phyloP scores from a whole-genome alignment of 1,140 invertebrate species.

The Trypoxylus dichotomus region DNA sequence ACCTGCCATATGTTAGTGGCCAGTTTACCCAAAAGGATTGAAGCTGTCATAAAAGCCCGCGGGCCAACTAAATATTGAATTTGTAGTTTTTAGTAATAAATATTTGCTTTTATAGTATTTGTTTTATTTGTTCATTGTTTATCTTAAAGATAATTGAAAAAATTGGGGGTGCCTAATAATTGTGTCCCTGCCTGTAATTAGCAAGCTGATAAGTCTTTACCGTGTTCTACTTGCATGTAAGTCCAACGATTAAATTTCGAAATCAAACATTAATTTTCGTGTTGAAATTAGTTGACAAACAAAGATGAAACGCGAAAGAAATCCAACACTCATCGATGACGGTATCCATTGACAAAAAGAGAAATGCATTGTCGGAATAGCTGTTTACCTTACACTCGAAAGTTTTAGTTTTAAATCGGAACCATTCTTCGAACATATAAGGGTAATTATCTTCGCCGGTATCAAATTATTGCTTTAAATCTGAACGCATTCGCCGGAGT shows the following conservation, averaged over 20 bases:
- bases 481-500: neutral
- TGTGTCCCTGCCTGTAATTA: too few species aligned
- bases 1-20: too few species aligned
- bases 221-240: constrained; percentile 58
- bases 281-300: constrained; percentile 37
- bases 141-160: too few species aligned
- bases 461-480: too few species aligned
- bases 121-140: too few species aligned
- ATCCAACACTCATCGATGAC: constrained; percentile 51
- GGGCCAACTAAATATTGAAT: too few species aligned
- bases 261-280: neutral
- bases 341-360: constrained; percentile 58
- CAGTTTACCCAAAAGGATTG: too few species aligned
- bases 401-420: constrained; percentile 66
- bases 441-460: neutral
- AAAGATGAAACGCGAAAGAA: constrained; percentile 35
- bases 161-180: too few species aligned
- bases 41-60: too few species aligned
- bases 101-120: too few species aligned
- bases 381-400: constrained; percentile 71
- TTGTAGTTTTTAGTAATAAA: too few species aligned
- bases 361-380: constrained; percentile 67
- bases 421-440: neutral
- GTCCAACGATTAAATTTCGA: neutral
- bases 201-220: constrained; percentile 52